Conservation (phyloP, 2,888 invertebrate species). For the Dryadula phaetusa region DNA sequence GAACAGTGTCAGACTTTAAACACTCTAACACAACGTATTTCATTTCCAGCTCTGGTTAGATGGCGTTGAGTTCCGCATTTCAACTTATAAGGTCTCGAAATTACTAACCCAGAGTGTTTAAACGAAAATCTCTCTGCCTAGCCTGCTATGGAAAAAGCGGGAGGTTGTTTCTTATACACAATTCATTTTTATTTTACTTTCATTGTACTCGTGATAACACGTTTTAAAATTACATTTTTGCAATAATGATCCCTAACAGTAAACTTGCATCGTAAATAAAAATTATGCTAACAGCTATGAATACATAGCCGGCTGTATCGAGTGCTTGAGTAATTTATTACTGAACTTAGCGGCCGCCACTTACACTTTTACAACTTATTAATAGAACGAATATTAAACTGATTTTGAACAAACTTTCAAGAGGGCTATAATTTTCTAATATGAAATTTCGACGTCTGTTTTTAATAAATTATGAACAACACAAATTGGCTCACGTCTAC, state of each 20-base stretch:
- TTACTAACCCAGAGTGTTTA: too few species aligned
- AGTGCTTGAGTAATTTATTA: conserved; percentile 34
- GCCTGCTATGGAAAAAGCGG: too few species aligned
- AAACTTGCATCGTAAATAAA: conserved; percentile 35
- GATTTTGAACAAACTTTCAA: conserved; percentile 24
- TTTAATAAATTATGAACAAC: conserved; percentile 5
- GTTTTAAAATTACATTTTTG: not conserved
- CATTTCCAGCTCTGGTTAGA: too few species aligned
- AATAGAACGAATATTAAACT: conserved; percentile 13
- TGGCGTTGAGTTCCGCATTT: too few species aligned
- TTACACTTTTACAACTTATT: conserved; percentile 16
- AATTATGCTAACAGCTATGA: conserved; percentile 26
- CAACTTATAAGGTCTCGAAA: too few species aligned
- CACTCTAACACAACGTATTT: too few species aligned
- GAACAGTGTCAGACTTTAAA: too few species aligned
- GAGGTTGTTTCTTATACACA: too few species aligned
- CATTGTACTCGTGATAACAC: too few species aligned
- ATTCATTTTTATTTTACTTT: too few species aligned
- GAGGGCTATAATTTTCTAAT: conserved; percentile 20
- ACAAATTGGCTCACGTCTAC: not conserved
- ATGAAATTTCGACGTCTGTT: conserved; percentile 20
- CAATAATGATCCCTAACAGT: not conserved
- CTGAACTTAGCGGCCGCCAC: conserved; percentile 31
- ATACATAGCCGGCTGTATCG: conserved; percentile 28
- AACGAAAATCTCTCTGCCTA: too few species aligned